Evolutionary conservation across 2,888 invertebrate species (phyloP).

Genomic region (Ectemnius lituratus): DNA sequence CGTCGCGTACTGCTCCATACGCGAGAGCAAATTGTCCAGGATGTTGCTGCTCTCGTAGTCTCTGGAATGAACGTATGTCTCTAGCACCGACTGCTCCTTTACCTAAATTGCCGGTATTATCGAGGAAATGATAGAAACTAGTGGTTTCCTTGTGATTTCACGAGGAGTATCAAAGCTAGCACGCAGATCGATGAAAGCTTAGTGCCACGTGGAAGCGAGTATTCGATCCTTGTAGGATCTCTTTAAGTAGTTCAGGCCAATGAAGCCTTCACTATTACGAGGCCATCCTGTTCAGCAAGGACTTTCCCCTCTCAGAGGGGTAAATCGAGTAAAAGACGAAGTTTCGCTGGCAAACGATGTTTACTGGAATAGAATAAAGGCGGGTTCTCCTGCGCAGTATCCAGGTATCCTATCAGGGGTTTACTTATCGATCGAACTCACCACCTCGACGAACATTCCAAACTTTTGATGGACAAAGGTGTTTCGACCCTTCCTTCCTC

Average conservation of each 20-base stretch:
- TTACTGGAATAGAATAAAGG: conserved; percentile 20
- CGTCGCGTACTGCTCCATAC: conserved; percentile 99
- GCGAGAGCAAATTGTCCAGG: conserved; percentile 94
- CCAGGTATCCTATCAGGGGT: conserved; percentile 18
- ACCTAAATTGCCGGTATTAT: too few species aligned
- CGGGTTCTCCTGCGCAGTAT: conserved; percentile 29
- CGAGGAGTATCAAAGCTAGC: too few species aligned
- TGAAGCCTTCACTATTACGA: too few species aligned
- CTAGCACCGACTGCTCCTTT: background rate
- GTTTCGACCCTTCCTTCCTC: too few species aligned
- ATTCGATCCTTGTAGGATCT: too few species aligned
- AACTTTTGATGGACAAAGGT: background rate
- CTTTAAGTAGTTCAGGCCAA: too few species aligned
- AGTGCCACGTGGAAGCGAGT: too few species aligned
- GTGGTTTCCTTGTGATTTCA: too few species aligned
- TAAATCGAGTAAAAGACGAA: background rate
- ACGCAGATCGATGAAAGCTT: too few species aligned
- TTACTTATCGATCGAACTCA: conserved; percentile 27
- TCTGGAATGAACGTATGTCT: conserved; percentile 78
- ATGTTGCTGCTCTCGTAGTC: conserved; percentile 95
- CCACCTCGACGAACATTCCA: conserved; percentile 14
- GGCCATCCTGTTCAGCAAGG: too few species aligned
- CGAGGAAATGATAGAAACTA: too few species aligned
- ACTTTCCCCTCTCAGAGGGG: background rate
- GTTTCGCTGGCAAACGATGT: background rate